Base-by-base conservation (phyloP, 2,888 invertebrate genomes). In the Eupithecia dodoneata region DNA sequence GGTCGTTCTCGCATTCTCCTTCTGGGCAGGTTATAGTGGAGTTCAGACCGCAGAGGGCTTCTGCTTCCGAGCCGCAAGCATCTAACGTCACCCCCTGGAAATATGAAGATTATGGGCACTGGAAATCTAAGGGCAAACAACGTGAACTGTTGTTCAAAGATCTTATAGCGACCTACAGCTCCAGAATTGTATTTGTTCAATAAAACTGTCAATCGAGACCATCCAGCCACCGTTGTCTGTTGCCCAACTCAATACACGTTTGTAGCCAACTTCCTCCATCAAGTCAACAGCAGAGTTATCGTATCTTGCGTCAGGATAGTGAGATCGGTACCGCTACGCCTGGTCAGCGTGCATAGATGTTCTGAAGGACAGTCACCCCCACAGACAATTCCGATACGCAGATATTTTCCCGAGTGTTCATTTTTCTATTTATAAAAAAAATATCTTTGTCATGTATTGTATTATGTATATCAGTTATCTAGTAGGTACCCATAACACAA, bases 191-290 rank as follows among this genome's bases (percentile, higher is more conserved):
- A 13, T 6, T 52, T 97, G 96, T 2, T 91, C 94, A 0, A 87
- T 85, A 0, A 97, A 97, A 83, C 97, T 97, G 83, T 93, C 93
- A 0, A 89, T 89, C 6, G 92, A 90, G 55, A 96, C 86, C 0
- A 96, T 91, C 72, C 95, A 94, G 5, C 97, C 97, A 13, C 96
- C 96, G 15, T 96, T 96, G 82, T 98, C 97, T 0, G 96, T 96
- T 44, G 97, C 92, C 0, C 47, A 47, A 47, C 30, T 30, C 30
- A 30, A 47, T 9, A 47, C 47, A 12, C 12, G 9, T 9, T 12
- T 9, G 10, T 7, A 45, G 7, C 45, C 12, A 65, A 2, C 71
- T 73, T 93, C 94, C 86, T 93, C 94, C 70, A 88, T 81, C 72
- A 85, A 74, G n/a, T 78, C 78, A 9, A 75, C 75, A 30, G 92